Evolutionary conservation across 2,797 vertebrate species (phyloP), one percentile per base, ranked within the genome.

Genomic region (Chloroceryle amazona): DNA sequence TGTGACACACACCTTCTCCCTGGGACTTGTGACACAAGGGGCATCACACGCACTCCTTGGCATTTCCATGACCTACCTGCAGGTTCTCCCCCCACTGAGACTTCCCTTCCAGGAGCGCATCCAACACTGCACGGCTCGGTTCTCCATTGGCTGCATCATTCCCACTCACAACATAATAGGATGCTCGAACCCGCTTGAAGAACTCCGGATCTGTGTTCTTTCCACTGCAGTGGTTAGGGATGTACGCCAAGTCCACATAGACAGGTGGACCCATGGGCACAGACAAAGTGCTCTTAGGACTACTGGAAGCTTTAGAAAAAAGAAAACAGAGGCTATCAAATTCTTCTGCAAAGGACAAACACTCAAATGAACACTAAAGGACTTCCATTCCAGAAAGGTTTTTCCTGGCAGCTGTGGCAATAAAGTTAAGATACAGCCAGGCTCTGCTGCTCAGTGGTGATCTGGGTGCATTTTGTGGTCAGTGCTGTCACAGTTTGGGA

Each of bases 141-240:
- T 99, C 99, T 6, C 98, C 99, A 1, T 98, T 98, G 73, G 98
- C 97, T 10, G 98, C 95, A 39, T 99, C 99, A 4, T 99, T 99
- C 54, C 99, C 99, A 66, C 99, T 99, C 95, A 99, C 99, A 86
- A 99, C 99, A 14, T 99, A 99, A 62, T 99, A 99, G 0, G 99
- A 98, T 3, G 99, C 99, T 74, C 99, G 99, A 58, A 99, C 97
- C 22, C 99, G 98, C 92, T 98, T 99, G 98, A 99, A 99, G 97
- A 99, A 99, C 97, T 99, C 99, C 23, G 98, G 99, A 94, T 99
- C 99, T 22, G 99, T 99, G 72, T 99, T 99, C 98, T 99, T 99
- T 89, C 99, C 99, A 51, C 99, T 99, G 98, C 99, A 99, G 90
- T 99, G 99, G 98, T 99, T 99, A 61, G 99, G 99, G 97, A 99